These are phyloP conservation scores for Sander lucioperca DNA, from an alignment of 2,113 vertebrate genomes.

Conservation along the genomic window DNA sequence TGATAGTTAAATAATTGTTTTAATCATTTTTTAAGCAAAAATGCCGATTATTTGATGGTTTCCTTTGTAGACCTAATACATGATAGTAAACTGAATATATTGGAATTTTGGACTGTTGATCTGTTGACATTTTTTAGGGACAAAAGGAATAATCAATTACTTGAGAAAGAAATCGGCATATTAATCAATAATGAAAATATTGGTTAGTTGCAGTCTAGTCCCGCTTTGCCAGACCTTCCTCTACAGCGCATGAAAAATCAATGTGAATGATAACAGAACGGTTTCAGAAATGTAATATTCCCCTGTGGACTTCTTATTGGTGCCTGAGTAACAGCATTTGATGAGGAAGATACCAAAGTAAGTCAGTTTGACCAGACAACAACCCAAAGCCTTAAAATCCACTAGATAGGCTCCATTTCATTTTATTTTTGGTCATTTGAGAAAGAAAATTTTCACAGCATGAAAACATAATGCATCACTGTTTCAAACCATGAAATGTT, in stretches of 20 bases:
- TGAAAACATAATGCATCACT: conserved; percentile 39
- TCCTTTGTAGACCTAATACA: neutral
- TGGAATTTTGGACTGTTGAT: neutral
- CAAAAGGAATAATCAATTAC: neutral
- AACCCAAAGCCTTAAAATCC: neutral
- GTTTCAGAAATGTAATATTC: neutral
- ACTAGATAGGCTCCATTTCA: neutral
- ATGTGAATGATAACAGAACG: conserved; percentile 3
- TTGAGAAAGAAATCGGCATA: neutral
- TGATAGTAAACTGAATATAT: neutral
- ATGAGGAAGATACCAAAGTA: neutral
- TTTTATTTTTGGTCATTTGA: neutral
- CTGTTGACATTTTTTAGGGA: neutral
- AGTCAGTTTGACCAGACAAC: neutral
- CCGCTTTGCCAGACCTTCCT: no score
- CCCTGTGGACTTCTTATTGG: neutral
- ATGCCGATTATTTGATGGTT: neutral
- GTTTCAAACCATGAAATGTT: conserved; percentile 32
- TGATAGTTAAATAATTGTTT: neutral
- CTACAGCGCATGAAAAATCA: conserved; percentile 15
- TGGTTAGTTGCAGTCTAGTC: neutral
- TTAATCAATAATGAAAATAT: neutral
- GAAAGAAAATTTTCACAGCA: conserved; percentile 2
- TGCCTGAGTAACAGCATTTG: neutral
- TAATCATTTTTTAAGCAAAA: neutral